Conservation (phyloP, 2,113 vertebrate species). For the Melanocharis versteri region DNA sequence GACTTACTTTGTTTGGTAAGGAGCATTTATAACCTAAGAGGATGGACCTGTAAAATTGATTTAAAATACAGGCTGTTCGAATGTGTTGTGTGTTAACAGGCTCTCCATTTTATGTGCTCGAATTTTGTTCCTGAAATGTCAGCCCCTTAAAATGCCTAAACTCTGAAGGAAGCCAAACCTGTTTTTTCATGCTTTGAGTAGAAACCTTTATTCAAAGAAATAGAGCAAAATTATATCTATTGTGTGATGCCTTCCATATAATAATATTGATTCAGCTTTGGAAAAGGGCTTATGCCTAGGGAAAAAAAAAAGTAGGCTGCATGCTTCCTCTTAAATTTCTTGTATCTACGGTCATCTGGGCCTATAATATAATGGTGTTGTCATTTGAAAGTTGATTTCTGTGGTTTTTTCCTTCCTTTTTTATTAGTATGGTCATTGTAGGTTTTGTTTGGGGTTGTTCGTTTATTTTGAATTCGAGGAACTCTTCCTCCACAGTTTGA, state of each 20-base stretch:
- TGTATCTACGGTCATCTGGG: not conserved
- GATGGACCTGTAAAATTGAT: not conserved
- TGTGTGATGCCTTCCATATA: not conserved
- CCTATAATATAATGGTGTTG: not conserved
- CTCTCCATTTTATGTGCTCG: not conserved
- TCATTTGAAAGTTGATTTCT: not conserved
- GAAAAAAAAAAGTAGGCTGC: not conserved
- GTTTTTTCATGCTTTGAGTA: not conserved
- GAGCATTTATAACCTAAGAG: not conserved
- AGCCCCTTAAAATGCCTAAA: not conserved
- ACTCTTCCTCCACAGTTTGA: not conserved
- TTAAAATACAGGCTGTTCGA: not conserved
- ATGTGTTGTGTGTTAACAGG: not conserved
- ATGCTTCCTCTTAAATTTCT: not conserved
- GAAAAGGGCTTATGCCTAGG: not conserved
- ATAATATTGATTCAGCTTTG: not conserved
- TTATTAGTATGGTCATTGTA: not conserved
- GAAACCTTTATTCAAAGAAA: not conserved
- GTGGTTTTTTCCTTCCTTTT: rapidly evolving
- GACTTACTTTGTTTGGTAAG: not conserved
- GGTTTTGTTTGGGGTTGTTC: not conserved
- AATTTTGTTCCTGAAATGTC: not conserved
- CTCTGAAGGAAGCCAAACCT: not conserved
- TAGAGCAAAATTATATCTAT: not conserved
- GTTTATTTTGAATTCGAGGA: not conserved